Evolutionary conservation across 2,113 vertebrate genomes (phyloP).

Genomic region (Atractosteus spatula): DNA sequence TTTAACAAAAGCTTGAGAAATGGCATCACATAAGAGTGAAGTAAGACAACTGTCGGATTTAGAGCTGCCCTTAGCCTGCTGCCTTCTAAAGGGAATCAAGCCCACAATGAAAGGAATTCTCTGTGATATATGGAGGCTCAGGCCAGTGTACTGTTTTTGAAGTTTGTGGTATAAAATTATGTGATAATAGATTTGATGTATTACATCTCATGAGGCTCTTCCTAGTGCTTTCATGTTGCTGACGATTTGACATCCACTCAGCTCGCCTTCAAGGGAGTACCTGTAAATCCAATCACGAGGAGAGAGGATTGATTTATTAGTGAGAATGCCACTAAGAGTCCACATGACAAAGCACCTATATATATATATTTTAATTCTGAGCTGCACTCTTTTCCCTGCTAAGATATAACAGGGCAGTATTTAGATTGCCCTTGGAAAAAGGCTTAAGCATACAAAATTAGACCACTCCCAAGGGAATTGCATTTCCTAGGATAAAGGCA

Average conservation of each 20-base stretch:
- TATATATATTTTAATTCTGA: background rate
- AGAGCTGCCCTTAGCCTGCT: too few relatives aligned
- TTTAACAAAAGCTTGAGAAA: background rate
- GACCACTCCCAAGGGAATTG: slow-evolving; percentile 43
- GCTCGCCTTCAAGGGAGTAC: background rate
- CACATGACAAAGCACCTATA: background rate
- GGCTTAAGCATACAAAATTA: slow-evolving; percentile 53
- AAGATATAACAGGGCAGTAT: slow-evolving; percentile 13
- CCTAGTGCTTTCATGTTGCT: background rate
- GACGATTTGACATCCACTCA: background rate
- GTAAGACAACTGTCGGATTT: background rate
- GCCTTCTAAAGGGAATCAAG: background rate
- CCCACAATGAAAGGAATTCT: too few relatives aligned
- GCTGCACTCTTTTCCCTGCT: background rate
- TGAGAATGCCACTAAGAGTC: background rate
- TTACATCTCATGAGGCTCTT: background rate
- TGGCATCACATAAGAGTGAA: background rate
- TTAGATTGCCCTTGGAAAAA: slow-evolving; percentile 47
- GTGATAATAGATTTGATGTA: background rate
- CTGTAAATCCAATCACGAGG: too few relatives aligned
- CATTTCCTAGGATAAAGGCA: slow-evolving; percentile 41
- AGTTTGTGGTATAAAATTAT: background rate
- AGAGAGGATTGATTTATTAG: background rate
- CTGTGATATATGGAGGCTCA: too few relatives aligned
- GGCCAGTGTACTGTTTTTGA: too few relatives aligned